Evolutionary conservation across 1,140 invertebrate species (phyloP).

Genomic region (Polypedilum pembai): DNA sequence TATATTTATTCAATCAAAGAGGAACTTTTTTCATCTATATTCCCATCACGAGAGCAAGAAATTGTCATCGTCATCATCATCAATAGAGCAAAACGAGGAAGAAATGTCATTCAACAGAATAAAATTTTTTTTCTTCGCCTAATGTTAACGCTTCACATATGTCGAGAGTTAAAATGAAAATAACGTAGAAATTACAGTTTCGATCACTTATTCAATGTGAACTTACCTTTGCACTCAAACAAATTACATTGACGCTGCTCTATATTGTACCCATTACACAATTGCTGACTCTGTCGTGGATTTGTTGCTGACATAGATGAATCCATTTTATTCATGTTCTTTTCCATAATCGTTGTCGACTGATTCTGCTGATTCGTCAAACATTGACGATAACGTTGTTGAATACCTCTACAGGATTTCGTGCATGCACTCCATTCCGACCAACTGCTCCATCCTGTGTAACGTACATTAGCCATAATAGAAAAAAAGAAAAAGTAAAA

Average conservation of each 20-base stretch:
- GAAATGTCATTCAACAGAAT: no score
- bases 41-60: no score
- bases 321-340: neutral
- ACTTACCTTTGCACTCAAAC: constrained; percentile 42
- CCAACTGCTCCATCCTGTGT: neutral
- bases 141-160: no score
- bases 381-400: constrained; percentile 9
- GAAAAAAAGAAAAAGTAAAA: no score
- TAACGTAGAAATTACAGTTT: neutral
- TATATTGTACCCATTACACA: constrained; percentile 42
- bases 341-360: no score
- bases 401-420: neutral
- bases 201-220: no score
- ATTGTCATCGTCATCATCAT: no score
- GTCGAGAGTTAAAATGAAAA: no score
- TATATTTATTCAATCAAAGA: no score
- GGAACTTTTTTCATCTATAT: no score
- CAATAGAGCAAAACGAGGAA: no score
- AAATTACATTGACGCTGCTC: constrained; percentile 43
- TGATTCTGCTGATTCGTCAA: neutral
- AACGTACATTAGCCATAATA: neutral
- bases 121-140: no score
- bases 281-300: neutral
- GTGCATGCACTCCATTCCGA: neutral
- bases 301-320: neutral